Evolutionary conservation across 2,113 vertebrate genomes (phyloP).

Genomic region (Ardeotis arabs): DNA sequence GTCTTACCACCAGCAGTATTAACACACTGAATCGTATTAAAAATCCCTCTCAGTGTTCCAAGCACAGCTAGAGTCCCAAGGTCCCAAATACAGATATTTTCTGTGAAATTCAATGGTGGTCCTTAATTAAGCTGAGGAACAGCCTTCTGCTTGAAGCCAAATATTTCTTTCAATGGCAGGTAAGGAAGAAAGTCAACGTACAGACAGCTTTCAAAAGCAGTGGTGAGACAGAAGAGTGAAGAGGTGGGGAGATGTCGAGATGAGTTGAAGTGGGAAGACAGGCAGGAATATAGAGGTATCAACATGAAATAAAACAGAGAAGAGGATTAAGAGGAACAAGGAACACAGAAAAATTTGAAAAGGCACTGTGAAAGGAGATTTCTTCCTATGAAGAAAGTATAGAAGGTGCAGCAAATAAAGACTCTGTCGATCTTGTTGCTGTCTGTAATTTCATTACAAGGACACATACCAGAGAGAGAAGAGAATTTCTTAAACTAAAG

Average conservation of each 20-base stretch:
- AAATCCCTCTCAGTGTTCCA: neutral
- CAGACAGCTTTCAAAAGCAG: neutral
- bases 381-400: neutral
- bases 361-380: neutral
- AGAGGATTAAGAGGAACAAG: neutral
- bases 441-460: neutral
- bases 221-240: neutral
- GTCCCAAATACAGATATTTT: neutral
- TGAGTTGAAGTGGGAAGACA: neutral
- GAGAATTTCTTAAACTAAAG: neutral
- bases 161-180: neutral
- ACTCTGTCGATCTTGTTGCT: neutral
- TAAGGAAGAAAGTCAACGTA: neutral
- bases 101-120: neutral
- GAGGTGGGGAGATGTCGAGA: neutral
- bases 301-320: neutral
- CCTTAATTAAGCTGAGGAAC: neutral
- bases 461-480: neutral
- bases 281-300: neutral
- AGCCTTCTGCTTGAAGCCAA: neutral
- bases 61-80: neutral
- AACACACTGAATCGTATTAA: accelerated
- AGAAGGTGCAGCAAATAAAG: neutral
- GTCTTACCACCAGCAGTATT: neutral
- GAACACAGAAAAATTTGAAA: neutral